phyloP scores from a whole-genome alignment of 2,797 vertebrate species.

The Bradypodion ventrale region DNA sequence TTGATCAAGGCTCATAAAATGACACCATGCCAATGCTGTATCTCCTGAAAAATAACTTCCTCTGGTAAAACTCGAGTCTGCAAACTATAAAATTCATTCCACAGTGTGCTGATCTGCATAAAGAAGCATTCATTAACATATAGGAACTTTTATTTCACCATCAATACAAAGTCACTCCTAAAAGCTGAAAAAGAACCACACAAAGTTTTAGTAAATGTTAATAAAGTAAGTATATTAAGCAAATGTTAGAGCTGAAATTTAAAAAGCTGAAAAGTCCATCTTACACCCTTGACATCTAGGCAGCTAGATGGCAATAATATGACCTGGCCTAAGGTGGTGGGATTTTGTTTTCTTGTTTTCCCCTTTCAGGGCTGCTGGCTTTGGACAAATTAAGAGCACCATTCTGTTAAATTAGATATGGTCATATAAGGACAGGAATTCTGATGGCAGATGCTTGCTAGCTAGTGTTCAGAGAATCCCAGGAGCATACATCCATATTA shows the following conservation, averaged over 20 bases:
- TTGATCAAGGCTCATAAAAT: background rate
- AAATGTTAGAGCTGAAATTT: slow-evolving; percentile 20
- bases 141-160: background rate
- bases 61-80: background rate
- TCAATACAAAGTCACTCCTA: background rate
- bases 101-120: background rate
- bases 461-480: slow-evolving; percentile 22
- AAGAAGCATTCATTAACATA: background rate
- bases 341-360: background rate
- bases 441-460: background rate
- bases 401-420: background rate
- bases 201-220: background rate
- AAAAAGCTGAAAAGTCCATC: slow-evolving; percentile 15
- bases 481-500: slow-evolving; percentile 5
- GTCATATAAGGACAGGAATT: fast-evolving
- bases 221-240: background rate
- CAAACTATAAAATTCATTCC: background rate
- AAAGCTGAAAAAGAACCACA: background rate
- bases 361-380: background rate
- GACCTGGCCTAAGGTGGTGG: background rate
- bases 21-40: background rate
- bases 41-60: background rate
- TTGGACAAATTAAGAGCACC: background rate
- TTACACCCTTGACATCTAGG: slow-evolving; percentile 4
- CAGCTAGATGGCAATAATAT: background rate